phyloP scores from a whole-genome alignment of 2,888 invertebrate species.

The Brenthis daphne region DNA sequence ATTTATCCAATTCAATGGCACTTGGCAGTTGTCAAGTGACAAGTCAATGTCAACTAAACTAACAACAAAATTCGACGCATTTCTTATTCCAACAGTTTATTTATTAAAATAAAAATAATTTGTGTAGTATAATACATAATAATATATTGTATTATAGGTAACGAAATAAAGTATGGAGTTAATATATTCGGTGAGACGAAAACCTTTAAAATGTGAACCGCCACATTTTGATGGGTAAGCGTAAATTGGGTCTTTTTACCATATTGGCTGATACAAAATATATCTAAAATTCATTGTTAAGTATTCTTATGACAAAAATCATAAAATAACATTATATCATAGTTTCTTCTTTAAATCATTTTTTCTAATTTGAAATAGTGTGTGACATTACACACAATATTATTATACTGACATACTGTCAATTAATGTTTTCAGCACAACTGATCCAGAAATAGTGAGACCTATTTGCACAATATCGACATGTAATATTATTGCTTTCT shows the following conservation, averaged over 20 bases:
- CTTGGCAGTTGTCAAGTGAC: too few species aligned
- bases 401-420: neutral
- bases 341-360: neutral
- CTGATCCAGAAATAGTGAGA: conserved; percentile 68
- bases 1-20: too few species aligned
- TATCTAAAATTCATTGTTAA: too few species aligned
- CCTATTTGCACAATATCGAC: conserved; percentile 90
- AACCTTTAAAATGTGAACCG: conserved; percentile 76
- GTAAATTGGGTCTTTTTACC: neutral
- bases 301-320: too few species aligned
- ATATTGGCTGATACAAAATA: neutral
- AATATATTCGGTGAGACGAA: conserved; percentile 78
- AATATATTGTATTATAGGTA: neutral
- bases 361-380: neutral
- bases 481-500: conserved; percentile 92
- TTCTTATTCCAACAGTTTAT: neutral
- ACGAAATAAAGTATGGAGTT: conserved; percentile 66
- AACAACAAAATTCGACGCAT: neutral
- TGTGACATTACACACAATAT: neutral
- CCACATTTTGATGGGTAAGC: conserved; percentile 74
- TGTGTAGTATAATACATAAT: neutral
- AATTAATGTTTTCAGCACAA: conserved; percentile 49
- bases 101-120: neutral
- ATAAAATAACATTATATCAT: too few species aligned
- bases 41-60: neutral